Conservation (phyloP, 2,888 invertebrate genomes). For the Anoplius nigerrimus region DNA sequence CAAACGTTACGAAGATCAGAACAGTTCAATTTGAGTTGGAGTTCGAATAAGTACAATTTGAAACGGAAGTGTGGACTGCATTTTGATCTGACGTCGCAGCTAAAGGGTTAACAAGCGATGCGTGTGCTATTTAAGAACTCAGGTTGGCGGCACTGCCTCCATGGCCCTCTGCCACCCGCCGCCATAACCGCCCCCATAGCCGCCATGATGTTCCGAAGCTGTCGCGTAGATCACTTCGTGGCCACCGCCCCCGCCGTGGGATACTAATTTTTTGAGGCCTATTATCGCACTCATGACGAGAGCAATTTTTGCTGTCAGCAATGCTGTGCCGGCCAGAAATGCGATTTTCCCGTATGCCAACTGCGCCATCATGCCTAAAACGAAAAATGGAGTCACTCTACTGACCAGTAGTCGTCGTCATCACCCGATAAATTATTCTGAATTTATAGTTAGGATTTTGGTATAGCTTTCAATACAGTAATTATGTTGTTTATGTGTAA, state of each 20-base stretch:
- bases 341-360: slow-evolving; percentile 83
- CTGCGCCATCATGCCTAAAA: slow-evolving; percentile 79
- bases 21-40: too few species aligned
- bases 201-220: slow-evolving; percentile 72
- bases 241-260: slow-evolving; percentile 75
- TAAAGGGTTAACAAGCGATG: background rate
- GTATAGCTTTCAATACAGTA: too few species aligned
- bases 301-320: slow-evolving; percentile 82
- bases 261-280: slow-evolving; percentile 80
- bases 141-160: slow-evolving; percentile 64
- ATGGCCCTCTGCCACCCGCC: slow-evolving; percentile 70
- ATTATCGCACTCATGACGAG: slow-evolving; percentile 79
- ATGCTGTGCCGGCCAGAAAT: slow-evolving; percentile 81
- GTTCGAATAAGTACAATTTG: too few species aligned
- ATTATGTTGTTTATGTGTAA: too few species aligned
- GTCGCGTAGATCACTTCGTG: slow-evolving; percentile 79
- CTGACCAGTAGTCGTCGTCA: too few species aligned
- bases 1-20: too few species aligned
- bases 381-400: background rate
- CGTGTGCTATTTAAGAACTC: slow-evolving; percentile 30
- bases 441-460: too few species aligned
- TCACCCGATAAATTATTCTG: too few species aligned
- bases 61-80: background rate
- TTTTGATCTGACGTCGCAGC: background rate
- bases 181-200: slow-evolving; percentile 66